Percentiles rank a stretch among this genome's conserved stretches.
These are phyloP conservation scores for Melolontha melolontha DNA, from an alignment of 2,888 invertebrate genomes.

Conservation along the genomic window DNA sequence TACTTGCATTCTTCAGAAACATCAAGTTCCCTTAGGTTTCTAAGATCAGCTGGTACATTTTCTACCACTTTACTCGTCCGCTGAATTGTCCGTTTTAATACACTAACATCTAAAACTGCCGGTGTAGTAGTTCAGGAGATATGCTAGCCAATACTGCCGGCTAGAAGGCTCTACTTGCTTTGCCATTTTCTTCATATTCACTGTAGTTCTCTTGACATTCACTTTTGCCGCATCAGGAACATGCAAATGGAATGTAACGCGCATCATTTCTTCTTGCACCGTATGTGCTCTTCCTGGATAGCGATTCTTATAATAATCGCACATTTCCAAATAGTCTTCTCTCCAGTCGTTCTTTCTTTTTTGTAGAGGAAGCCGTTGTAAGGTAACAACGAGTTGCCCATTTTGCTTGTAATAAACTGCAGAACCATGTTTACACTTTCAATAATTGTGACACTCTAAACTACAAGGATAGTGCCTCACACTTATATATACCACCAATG, in stretches of 20 bases:
- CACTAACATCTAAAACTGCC: constrained; percentile 31
- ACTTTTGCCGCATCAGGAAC: constrained; percentile 15
- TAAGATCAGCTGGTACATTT: constrained; percentile 35
- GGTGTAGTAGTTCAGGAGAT: constrained; percentile 33
- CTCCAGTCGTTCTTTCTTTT: neutral
- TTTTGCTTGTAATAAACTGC: too few relatives aligned
- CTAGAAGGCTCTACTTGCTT: too few relatives aligned
- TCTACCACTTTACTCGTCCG: constrained; percentile 12
- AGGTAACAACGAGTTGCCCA: too few relatives aligned
- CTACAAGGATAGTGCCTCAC: too few relatives aligned
- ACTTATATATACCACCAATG: too few relatives aligned
- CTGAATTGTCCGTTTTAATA: constrained; percentile 29
- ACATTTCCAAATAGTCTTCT: constrained; percentile 11
- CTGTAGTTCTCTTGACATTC: constrained; percentile 3
- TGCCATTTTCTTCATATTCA: neutral
- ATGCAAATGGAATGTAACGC: constrained; percentile 4
- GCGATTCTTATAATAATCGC: constrained; percentile 17
- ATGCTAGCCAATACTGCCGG: constrained; percentile 16
- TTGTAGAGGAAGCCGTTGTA: too few relatives aligned
- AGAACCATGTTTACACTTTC: too few relatives aligned
- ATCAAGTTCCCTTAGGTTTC: constrained; percentile 21
- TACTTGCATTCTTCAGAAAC: constrained; percentile 22
- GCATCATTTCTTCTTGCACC: constrained; percentile 20
- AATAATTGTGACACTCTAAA: too few relatives aligned
- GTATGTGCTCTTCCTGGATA: constrained; percentile 23